Percentiles rank a stretch among this genome's conserved stretches.
Evolutionary conservation across 2,113 vertebrate species (phyloP).

Genomic region (Brienomyrus longianalis): DNA sequence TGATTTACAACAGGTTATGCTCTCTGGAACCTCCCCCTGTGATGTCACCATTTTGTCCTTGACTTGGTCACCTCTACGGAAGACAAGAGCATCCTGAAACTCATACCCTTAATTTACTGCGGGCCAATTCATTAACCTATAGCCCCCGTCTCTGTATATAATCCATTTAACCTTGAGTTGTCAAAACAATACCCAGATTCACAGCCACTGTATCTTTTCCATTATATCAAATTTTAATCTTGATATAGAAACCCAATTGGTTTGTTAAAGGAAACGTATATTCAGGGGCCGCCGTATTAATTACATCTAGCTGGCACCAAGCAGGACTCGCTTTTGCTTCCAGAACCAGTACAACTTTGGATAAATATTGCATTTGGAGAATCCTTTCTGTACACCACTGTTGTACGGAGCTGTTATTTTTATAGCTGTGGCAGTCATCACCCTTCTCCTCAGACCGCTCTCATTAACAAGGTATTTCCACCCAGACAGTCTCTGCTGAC

Average conservation of each 20-base stretch:
- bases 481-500: not conserved
- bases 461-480: not conserved
- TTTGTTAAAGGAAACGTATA: not conserved
- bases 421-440: not conserved
- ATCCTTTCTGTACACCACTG: not conserved
- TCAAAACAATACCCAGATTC: not conserved
- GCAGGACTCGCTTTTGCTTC: not conserved
- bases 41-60: slow-evolving; percentile 9
- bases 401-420: not conserved
- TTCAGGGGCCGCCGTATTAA: not conserved
- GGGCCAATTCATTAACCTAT: slow-evolving; percentile 23
- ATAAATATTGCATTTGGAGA: not conserved
- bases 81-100: slow-evolving; percentile 9
- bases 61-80: slow-evolving; percentile 3
- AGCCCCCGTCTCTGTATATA: slow-evolving; percentile 6
- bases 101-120: not conserved
- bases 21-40: not conserved
- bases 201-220: not conserved
- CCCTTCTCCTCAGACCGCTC: not conserved
- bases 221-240: not conserved
- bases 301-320: not conserved
- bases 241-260: not conserved
- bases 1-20: not conserved
- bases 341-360: not conserved
- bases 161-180: slow-evolving; percentile 7